These are phyloP conservation scores for Ischnura elegans DNA, from an alignment of 2,888 invertebrate genomes.

Conservation along the genomic window DNA sequence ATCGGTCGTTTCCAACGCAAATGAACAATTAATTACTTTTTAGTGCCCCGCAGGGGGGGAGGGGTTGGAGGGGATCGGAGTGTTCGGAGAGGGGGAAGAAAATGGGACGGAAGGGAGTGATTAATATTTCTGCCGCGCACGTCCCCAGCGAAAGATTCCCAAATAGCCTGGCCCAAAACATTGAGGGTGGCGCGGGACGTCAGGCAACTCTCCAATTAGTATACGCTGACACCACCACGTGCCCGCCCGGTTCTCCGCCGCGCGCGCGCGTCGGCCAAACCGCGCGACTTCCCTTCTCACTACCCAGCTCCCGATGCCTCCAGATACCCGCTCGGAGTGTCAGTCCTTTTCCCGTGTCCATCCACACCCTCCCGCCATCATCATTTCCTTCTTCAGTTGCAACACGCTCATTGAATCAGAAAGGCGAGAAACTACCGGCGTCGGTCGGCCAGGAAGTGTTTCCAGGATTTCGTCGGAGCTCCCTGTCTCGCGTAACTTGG, in stretches of 20 bases:
- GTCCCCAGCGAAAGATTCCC: constrained; percentile 6
- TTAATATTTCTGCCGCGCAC: not conserved
- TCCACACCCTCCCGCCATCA: not conserved
- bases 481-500: too few species aligned
- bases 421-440: too few species aligned
- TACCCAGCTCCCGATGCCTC: not conserved
- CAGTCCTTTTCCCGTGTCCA: too few species aligned
- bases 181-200: not conserved
- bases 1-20: constrained; percentile 7
- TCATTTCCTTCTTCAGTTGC: not conserved
- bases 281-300: not conserved
- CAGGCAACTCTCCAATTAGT: constrained; percentile 35
- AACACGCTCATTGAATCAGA: not conserved
- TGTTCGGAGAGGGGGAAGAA: too few species aligned
- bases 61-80: not conserved
- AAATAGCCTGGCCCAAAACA: not conserved
- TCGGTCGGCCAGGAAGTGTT: too few species aligned
- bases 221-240: not conserved
- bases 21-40: constrained; percentile 13
- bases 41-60: not conserved
- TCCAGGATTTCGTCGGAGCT: too few species aligned
- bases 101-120: not conserved
- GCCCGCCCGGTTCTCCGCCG: not conserved
- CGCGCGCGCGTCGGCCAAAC: not conserved
- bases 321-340: not conserved